Conservation (phyloP, 2,113 vertebrate species). For the Pterocles burchelli region DNA sequence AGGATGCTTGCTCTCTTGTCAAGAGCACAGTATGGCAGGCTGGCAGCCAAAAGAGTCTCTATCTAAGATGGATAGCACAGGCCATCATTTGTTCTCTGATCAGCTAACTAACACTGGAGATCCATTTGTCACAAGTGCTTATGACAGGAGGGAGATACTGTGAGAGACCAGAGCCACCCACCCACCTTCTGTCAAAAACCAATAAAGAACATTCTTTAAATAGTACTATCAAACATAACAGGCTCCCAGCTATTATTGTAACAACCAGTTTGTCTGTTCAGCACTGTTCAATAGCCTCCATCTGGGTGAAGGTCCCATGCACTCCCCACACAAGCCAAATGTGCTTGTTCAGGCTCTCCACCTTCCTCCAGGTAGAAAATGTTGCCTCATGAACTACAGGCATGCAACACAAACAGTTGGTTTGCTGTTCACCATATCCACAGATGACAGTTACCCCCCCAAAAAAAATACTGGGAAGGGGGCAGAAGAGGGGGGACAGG, state of each 20-base stretch:
- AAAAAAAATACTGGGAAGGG: background rate
- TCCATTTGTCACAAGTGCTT: background rate
- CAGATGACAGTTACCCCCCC: background rate
- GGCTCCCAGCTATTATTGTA: background rate
- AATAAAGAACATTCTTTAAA: conserved; percentile 1
- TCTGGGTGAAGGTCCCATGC: background rate
- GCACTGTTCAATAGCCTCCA: background rate
- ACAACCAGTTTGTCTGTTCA: background rate
- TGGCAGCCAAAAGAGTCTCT: background rate
- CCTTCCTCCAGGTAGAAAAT: background rate
- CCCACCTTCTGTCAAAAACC: conserved; percentile 6
- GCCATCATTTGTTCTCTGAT: background rate
- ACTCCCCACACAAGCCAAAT: background rate
- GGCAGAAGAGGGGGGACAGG: background rate
- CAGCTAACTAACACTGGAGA: background rate
- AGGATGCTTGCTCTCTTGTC: background rate
- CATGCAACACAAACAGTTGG: background rate
- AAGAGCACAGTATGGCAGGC: background rate
- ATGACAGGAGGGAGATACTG: background rate
- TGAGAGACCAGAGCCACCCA: background rate
- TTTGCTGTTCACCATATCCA: background rate
- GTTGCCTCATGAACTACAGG: rapidly evolving
- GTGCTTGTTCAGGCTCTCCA: background rate
- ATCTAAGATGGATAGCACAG: background rate
- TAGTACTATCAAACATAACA: background rate